Percentiles rank a stretch among this genome's conserved stretches.
Evolutionary conservation across 1,140 invertebrate species (phyloP).

Genomic region (Caenorhabditis tropicalis): DNA sequence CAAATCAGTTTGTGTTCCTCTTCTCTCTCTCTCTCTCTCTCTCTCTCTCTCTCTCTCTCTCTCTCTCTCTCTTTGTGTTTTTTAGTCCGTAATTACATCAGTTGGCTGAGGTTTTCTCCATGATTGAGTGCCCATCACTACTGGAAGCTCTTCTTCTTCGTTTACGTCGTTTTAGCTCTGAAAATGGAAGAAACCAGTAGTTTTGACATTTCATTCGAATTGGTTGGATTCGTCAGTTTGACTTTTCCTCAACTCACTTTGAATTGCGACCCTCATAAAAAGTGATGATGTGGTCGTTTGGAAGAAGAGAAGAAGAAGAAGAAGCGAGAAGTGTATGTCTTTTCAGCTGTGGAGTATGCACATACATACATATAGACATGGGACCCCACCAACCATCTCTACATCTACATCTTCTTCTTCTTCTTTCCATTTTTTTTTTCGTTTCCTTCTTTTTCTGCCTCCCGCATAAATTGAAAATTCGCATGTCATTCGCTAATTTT

Average conservation of each 20-base stretch:
- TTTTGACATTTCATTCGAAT: background rate
- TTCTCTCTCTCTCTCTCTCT: background rate
- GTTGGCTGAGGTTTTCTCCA: conserved; percentile 6
- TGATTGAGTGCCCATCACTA: conserved; percentile 28
- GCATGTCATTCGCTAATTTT: conserved; percentile 41
- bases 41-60: background rate
- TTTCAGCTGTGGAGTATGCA: conserved; percentile 34
- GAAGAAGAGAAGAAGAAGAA: background rate
- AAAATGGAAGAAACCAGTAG: background rate
- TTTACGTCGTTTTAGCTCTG: background rate
- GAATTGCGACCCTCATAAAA: conserved; percentile 37
- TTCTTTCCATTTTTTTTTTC: conserved; percentile 15
- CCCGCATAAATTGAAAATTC: conserved; percentile 42
- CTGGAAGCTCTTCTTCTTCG: background rate
- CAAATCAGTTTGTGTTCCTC: background rate
- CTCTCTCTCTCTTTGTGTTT: background rate
- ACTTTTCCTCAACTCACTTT: background rate
- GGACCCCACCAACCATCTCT: conserved; percentile 33
- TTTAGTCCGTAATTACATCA: conserved; percentile 31
- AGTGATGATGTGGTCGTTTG: conserved; percentile 36
- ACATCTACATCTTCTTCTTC: background rate
- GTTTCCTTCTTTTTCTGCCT: conserved; percentile 7
- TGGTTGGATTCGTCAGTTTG: background rate
- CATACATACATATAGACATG: conserved; percentile 40
- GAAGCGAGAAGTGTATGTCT: conserved; percentile 35